Evolutionary conservation across 1,140 invertebrate species (phyloP).

Genomic region (Condylostylus longicornis): DNA sequence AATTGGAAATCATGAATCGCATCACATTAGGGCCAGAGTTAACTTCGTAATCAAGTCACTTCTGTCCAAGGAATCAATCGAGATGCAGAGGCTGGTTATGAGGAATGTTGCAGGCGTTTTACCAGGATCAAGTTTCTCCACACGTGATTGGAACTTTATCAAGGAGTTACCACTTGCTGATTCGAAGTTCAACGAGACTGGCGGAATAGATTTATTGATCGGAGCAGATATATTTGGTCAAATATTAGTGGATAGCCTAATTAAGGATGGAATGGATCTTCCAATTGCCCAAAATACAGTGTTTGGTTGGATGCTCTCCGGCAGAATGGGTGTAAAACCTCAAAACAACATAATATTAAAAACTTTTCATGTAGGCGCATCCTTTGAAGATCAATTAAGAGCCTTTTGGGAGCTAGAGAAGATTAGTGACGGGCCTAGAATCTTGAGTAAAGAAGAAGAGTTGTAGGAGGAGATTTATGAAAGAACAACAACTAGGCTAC

Average conservation of each 20-base stretch:
- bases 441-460: not conserved
- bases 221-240: conserved; percentile 8
- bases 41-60: not conserved
- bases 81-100: not conserved
- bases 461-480: not conserved
- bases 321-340: not conserved
- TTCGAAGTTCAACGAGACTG: conserved; percentile 9
- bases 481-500: not conserved
- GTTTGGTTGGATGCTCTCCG: not conserved
- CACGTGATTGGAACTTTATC: not conserved
- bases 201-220: conserved; percentile 12
- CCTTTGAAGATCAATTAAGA: not conserved
- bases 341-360: not conserved
- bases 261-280: not conserved
- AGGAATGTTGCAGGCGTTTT: not conserved
- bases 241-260: not conserved
- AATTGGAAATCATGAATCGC: not conserved
- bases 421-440: not conserved
- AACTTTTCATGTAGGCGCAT: not conserved
- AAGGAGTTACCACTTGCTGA: conserved; percentile 11
- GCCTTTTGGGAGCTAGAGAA: not conserved
- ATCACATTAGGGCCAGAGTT: not conserved
- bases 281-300: not conserved
- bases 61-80: not conserved
- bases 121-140: not conserved